Evolutionary conservation across 2,113 vertebrate genomes (phyloP), one percentile per base, ranked within the genome.

Genomic region (Aviceda subcristata): DNA sequence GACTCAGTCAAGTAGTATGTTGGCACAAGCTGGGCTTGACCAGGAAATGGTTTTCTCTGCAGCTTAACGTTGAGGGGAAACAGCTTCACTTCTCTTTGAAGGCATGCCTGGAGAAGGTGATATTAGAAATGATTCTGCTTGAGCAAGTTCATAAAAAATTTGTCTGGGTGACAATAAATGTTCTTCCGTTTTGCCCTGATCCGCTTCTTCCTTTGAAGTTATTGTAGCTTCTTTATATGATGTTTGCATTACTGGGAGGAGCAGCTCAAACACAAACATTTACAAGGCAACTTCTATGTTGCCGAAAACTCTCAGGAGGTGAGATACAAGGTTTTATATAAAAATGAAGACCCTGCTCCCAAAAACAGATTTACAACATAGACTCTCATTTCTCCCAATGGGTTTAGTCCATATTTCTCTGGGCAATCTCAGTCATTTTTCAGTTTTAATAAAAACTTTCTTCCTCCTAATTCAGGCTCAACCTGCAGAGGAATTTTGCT

Each of bases 41-140:
- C 95, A 96, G 96, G 92, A 97, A 96, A 92, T 82, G 6, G n/a
- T 36, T 96, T 95, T 75, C 73, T 90, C 46, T 53, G 62, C 48
- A 85, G 66, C 81, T 96, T 45, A 34, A 9, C 5, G 32, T 41
- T 5, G 30, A 80, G 90, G 73, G 56, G 62, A 96, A 76, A 50
- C 73, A 80, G 63, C 82, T 93, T 92, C 12, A 6, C 84, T 73
- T 92, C 68, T 45, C 82, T 97, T 96, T 82, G 88, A 91, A 91
- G 90, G 38, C 92, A 39, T 0, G n/a, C 79, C 83, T 91, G 85
- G 43, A 69, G 85, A 92, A 74, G 83, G 66, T 26, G 57, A 22
- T 84, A 55, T 29, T 75, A 84, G 69, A 55, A 88, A 63, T 88
- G 6, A 68, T 41, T 89, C 57, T 97, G 88, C 92, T 92, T 63